phyloP scores from a whole-genome alignment of 2,797 vertebrate genomes.

The Bovichtus variegatus region DNA sequence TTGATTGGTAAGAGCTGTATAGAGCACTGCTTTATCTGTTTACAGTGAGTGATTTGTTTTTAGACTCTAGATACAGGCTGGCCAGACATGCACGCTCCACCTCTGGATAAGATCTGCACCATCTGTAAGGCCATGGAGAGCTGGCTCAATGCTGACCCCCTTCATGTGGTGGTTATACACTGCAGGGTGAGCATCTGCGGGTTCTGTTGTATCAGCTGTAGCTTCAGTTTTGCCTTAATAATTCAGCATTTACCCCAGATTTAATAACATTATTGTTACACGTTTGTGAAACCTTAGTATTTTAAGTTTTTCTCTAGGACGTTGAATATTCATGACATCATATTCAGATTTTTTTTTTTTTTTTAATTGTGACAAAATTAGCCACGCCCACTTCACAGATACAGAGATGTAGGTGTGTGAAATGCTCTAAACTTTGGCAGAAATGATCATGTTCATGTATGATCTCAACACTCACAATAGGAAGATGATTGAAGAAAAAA shows the following conservation, averaged over 20 bases:
- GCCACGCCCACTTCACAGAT: background rate
- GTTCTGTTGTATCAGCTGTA: background rate
- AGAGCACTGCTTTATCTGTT: background rate
- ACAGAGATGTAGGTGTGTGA: background rate
- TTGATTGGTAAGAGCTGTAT: slow-evolving; percentile 9
- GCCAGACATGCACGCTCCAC: slow-evolving; percentile 95
- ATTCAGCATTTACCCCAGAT: background rate
- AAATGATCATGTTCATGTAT: slow-evolving; percentile 2
- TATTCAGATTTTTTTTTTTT: no score
- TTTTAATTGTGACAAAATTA: no score
- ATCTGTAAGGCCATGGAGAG: slow-evolving; percentile 97
- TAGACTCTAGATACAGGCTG: slow-evolving; percentile 96
- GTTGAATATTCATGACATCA: background rate
- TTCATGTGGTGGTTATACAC: slow-evolving; percentile 95
- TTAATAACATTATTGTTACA: background rate
- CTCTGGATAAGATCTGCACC: slow-evolving; percentile 95
- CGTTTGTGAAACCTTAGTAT: background rate
- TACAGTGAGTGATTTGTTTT: slow-evolving; percentile 49
- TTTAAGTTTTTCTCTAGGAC: background rate
- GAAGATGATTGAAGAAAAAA: background rate
- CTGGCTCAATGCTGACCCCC: slow-evolving; percentile 92
- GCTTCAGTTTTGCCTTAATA: background rate
- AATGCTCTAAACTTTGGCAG: background rate
- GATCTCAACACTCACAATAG: background rate
- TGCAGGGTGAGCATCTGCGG: slow-evolving; percentile 88